Conservation (phyloP, 2,797 vertebrate genomes). For the Xiphophorus birchmanni region DNA sequence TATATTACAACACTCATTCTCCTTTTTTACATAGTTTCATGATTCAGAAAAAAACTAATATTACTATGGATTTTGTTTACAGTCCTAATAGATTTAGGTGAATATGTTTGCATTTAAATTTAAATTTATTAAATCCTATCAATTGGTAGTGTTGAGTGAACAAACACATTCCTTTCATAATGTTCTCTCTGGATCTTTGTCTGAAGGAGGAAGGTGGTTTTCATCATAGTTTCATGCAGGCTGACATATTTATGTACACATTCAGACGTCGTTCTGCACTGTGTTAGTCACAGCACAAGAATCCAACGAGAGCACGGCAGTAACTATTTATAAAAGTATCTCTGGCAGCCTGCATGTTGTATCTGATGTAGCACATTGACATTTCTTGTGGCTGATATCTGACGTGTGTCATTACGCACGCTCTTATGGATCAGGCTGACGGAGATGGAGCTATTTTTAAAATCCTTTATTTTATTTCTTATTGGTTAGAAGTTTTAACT, state of each 20-base stretch:
- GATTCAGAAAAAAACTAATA: background rate
- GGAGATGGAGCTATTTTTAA: background rate
- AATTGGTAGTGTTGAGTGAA: background rate
- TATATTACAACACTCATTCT: conserved; percentile 6
- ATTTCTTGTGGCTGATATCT: conserved; percentile 10
- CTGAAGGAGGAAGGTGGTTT: conserved; percentile 42
- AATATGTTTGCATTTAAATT: background rate
- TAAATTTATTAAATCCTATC: background rate
- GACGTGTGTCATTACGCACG: conserved; percentile 12
- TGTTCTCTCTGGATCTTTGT: background rate
- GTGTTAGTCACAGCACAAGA: conserved; percentile 51
- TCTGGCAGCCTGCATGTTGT: conserved; percentile 30
- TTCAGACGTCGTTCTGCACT: conserved; percentile 42
- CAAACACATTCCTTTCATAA: background rate
- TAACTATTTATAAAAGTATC: conserved; percentile 25
- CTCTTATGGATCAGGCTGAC: conserved; percentile 2
- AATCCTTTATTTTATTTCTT: conserved; percentile 19
- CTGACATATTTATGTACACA: conserved; percentile 49
- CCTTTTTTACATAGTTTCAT: background rate
- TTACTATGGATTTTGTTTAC: background rate
- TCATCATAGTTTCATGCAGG: conserved; percentile 29
- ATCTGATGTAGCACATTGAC: conserved; percentile 38
- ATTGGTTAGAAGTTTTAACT: background rate
- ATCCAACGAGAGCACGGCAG: conserved; percentile 15
- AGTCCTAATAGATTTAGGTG: background rate